Base-by-base conservation (phyloP, 2,888 invertebrate genomes). In the Apodemia duryi region DNA sequence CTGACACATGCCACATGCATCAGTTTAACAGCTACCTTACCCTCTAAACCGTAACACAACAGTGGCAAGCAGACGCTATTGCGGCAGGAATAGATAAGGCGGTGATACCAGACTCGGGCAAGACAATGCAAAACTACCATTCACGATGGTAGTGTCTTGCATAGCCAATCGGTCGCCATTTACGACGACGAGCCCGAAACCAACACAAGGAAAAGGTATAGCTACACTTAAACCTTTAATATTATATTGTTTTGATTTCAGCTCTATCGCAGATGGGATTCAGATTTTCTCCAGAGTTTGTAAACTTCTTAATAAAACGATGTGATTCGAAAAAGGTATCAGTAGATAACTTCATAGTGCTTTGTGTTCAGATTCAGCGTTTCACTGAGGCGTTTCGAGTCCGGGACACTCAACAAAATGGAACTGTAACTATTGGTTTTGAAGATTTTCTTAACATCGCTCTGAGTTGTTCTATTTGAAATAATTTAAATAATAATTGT, bases 261-360 rank as follows among this genome's bases (percentile, higher is more conserved):
- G 98, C 98, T 5, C 93, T 97, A 63, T 91, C 93, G 46, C 96
- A 97, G 88, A 98, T 98, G 98, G 98, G 98, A 49, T 98, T 97
- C 79, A 93, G 95, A 62, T 95, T 98, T 75, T 93, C 96, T 11
- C 95, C 95, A 0, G 95, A 96, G 43, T 98, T 98, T 79, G 92
- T 96, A 11, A 93, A 93, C 67, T 95, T 95, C 77, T 84, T 97
- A 67, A 92, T 95, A 9, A 93, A 94, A 70, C 95, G 95, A 82
- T 94, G 94, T 77, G 96, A 97, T 82, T 84, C 94, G 0, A 89
- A 90, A 70, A 94, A 93, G 75, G 93, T 95, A 68, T 95, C 97
- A 0, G 95, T 98, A 52, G 98, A 98, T 85, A 95, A 95, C 74
- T 98, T 98, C 80, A 98, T 98, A 73, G 96, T 98, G 52, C 83